Conservation (phyloP, 2,888 invertebrate genomes). For the Agrilus cyanescens region DNA sequence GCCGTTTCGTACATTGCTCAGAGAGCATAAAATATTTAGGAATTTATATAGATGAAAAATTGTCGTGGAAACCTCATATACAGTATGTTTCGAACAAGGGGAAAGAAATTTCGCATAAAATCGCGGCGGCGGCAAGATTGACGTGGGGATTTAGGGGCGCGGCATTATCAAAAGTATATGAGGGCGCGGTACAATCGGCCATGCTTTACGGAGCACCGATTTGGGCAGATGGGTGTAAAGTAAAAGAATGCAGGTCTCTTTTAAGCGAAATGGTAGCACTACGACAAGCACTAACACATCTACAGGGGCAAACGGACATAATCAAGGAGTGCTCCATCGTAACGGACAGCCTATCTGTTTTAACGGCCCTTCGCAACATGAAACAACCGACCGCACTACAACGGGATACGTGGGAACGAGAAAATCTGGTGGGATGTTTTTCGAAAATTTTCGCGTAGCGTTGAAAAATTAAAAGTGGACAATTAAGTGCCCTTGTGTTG, state of each 20-base stretch:
- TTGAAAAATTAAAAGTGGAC: too few species aligned
- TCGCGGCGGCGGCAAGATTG: slow-evolving; percentile 5
- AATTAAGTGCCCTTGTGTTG: too few species aligned
- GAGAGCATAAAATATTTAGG: slow-evolving; percentile 7
- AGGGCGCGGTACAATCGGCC: slow-evolving; percentile 7
- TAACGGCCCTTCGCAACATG: not conserved
- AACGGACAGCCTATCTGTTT: not conserved
- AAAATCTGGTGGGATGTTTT: too few species aligned
- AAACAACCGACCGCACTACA: too few species aligned
- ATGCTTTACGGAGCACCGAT: slow-evolving; percentile 6
- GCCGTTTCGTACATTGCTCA: slow-evolving; percentile 1
- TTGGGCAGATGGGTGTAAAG: slow-evolving; percentile 4
- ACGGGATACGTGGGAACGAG: too few species aligned
- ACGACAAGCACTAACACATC: too few species aligned
- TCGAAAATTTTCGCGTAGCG: too few species aligned
- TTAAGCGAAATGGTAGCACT: too few species aligned
- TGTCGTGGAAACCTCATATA: too few species aligned
- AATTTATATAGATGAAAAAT: slow-evolving; percentile 5
- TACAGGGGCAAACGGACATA: too few species aligned
- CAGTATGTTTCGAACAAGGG: too few species aligned
- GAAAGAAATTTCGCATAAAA: slow-evolving; percentile 3
- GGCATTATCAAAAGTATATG: slow-evolving; percentile 5
- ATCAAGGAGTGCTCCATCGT: not conserved
- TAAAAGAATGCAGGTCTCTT: not conserved
- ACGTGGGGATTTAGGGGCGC: slow-evolving; percentile 3